These are phyloP conservation scores for Raja brachyura DNA, from an alignment of 2,113 vertebrate genomes.

Conservation along the genomic window DNA sequence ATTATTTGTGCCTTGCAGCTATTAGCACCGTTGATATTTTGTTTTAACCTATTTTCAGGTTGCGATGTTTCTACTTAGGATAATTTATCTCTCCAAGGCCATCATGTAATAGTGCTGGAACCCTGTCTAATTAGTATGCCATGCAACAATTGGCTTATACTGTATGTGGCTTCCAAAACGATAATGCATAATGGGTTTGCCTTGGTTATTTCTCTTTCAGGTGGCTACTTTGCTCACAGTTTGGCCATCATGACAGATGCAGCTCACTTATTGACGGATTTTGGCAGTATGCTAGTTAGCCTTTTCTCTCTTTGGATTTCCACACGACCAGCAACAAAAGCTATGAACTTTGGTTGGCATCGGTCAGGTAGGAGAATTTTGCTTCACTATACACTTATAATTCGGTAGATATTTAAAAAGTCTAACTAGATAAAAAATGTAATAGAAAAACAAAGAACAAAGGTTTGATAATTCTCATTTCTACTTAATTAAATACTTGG, in stretches of 20 bases:
- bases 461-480: neutral
- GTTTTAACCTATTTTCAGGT: neutral
- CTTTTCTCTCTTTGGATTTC: slow-evolving; percentile 95
- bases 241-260: slow-evolving; percentile 95
- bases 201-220: slow-evolving; percentile 50
- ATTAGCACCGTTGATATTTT: neutral
- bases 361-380: slow-evolving; percentile 70
- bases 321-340: slow-evolving; percentile 73
- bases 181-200: neutral
- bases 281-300: slow-evolving; percentile 91
- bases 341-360: slow-evolving; percentile 92
- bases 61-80: neutral
- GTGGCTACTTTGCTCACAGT: slow-evolving; percentile 89
- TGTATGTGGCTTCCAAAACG: neutral
- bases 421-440: neutral
- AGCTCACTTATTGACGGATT: slow-evolving; percentile 83
- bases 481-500: neutral
- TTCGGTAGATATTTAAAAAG: neutral
- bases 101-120: neutral
- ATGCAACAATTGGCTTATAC: neutral
- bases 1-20: neutral
- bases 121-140: neutral
- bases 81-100: neutral
- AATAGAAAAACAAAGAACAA: neutral
- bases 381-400: neutral